A percentile compares a stretch with the other conserved stretches of the same genome.
Conservation (phyloP, 2,113 vertebrate genomes). For the Pipa parva region DNA sequence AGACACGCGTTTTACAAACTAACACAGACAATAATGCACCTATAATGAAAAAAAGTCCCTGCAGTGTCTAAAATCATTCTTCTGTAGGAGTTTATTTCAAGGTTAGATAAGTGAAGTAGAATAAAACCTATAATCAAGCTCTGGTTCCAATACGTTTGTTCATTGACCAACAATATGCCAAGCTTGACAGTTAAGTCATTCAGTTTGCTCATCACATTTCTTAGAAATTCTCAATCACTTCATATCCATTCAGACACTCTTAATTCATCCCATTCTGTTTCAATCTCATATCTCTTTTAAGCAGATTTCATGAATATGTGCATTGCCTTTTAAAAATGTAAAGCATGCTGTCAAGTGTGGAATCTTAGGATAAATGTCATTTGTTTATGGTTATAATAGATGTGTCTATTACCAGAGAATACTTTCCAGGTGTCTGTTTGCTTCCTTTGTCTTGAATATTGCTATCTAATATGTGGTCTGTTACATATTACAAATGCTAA, state of each 20-base stretch:
- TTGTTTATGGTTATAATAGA: not conserved
- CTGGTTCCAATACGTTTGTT: constrained; percentile 12
- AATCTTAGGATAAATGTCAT: not conserved
- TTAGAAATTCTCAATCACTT: constrained; percentile 19
- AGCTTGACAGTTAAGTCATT: constrained; percentile 11
- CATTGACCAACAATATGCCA: constrained; percentile 7
- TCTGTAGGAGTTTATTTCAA: not conserved
- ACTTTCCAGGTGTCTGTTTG: not conserved
- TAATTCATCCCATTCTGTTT: constrained; percentile 20
- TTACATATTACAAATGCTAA: not conserved
- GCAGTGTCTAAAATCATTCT: too few species aligned
- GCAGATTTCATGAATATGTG: constrained; percentile 20
- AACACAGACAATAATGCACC: too few species aligned
- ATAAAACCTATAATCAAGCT: constrained; percentile 15
- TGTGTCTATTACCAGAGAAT: not conserved
- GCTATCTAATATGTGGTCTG: not conserved
- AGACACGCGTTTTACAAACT: too few species aligned
- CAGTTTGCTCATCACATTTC: constrained; percentile 12
- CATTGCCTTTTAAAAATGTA: constrained; percentile 9
- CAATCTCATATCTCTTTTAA: constrained; percentile 13
- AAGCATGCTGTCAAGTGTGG: constrained; percentile 2
- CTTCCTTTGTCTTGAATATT: not conserved
- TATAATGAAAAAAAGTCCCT: too few species aligned
- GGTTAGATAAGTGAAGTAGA: constrained; percentile 2
- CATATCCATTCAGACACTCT: constrained; percentile 15